These are phyloP conservation scores for Cotesia typhae DNA, from an alignment of 1,140 invertebrate genomes.

Conservation along the genomic window DNA sequence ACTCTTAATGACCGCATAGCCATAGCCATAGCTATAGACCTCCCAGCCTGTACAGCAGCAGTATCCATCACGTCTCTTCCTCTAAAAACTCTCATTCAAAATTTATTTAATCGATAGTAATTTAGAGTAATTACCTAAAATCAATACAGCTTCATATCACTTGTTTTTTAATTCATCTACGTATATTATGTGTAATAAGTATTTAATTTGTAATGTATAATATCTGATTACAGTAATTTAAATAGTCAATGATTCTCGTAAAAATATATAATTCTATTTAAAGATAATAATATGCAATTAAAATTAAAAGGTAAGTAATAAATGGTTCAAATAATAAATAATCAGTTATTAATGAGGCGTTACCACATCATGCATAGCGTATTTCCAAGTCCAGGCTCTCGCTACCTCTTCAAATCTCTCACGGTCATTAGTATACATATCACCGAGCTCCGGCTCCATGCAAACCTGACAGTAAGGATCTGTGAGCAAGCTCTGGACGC, in stretches of 20 bases:
- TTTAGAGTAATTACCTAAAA: too few species aligned
- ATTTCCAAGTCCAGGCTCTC: conserved; percentile 89
- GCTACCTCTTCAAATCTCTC: conserved; percentile 84
- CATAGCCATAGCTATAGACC: conserved; percentile 35
- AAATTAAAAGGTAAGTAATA: too few species aligned
- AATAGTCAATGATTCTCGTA: too few species aligned
- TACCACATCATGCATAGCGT: conserved; percentile 88
- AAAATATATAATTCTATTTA: too few species aligned
- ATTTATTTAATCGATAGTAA: neutral
- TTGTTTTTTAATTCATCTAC: too few species aligned
- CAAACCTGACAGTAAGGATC: conserved; percentile 91
- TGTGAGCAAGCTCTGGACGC: conserved; percentile 90
- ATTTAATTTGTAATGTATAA: too few species aligned
- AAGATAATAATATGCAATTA: too few species aligned
- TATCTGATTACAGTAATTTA: too few species aligned
- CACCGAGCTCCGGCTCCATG: conserved; percentile 89
- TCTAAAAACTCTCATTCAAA: neutral
- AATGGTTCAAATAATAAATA: too few species aligned
- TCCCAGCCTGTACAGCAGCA: conserved; percentile 25
- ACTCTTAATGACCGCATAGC: neutral
- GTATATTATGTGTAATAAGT: too few species aligned
- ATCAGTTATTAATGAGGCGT: conserved; percentile 56
- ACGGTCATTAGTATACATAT: conserved; percentile 81
- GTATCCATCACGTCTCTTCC: too few species aligned
- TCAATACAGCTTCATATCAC: too few species aligned